Evolutionary conservation across 2,888 invertebrate genomes (phyloP), one percentile per base, ranked within the genome.

Genomic region (Lasius fuliginosus): DNA sequence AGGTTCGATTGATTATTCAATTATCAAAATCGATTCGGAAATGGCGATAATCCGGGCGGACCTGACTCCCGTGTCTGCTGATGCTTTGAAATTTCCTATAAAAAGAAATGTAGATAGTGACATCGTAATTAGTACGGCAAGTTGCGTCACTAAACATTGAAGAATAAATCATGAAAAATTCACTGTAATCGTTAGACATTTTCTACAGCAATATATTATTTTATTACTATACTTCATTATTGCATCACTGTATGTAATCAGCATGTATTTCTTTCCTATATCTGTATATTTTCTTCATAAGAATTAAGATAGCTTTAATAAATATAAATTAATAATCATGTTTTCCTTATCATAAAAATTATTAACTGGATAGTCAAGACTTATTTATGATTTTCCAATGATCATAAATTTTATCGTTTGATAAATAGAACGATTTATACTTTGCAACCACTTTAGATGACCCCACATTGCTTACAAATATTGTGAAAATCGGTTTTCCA

Each of bases 11-110:
- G 93, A 94, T 93, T 93, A 94, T 94, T 93, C 92, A 92, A 94
- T 94, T 94, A 93, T 92, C 92, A 91, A 93, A 93, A 94, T 94
- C 92, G 92, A 93, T 93, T 94, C 93, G 93, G 93, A 94, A 94
- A 94, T 94, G 89, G 92, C 91, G 84, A 87, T 89, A 89, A 89
- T 83, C 69, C 84, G 79, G 67, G 69, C 82, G 79, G 73, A 85
- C 60, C 60, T 68, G 62, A 23, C 46, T 42, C 81, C 87, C 82
- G 86, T 82, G 87, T 90, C 90, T 90, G 87, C 77, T 86, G 86
- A 88, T 90, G 87, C 93, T 93, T 92, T 88, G 91, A 91, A 91
- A 93, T 92, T 92, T 93, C 92, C 92, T 90, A 18, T 27, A n/a
- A 56, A 77, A 40, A 67, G 9, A 49, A 15, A 76, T 1, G 11